Conservation (phyloP, 2,113 vertebrate genomes). For the Eulemur macaco region DNA sequence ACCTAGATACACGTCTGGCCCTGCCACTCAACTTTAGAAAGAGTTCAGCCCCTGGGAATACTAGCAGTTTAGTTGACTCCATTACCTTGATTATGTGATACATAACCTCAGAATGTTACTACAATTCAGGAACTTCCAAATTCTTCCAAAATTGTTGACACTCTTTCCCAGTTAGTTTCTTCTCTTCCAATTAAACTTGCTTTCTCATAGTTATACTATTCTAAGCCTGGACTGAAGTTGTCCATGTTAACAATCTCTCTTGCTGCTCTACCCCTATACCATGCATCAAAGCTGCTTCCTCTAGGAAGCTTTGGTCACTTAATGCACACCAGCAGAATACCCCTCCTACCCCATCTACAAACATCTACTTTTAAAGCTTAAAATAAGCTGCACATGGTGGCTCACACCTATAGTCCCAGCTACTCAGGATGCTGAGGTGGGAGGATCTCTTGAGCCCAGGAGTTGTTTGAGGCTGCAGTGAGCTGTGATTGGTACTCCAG, state of each 20-base stretch:
- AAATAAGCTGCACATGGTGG: not conserved
- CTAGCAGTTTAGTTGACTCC: not conserved
- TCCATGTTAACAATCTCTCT: not conserved
- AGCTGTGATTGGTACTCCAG: no score
- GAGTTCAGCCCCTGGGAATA: not conserved
- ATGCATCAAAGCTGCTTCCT: not conserved
- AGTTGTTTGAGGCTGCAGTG: no score
- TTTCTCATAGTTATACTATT: conserved; percentile 30
- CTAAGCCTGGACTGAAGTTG: not conserved
- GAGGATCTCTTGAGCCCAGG: no score
- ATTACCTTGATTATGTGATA: not conserved
- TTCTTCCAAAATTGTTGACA: not conserved
- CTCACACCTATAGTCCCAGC: no score
- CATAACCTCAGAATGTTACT: conserved; percentile 15
- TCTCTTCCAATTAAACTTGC: not conserved
- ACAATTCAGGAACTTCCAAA: conserved; percentile 20
- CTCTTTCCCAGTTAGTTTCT: not conserved
- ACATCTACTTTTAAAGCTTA: not conserved
- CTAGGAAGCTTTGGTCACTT: not conserved
- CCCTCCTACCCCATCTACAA: not conserved
- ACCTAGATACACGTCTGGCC: not conserved
- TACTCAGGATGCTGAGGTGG: no score
- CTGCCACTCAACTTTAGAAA: not conserved
- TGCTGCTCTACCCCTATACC: not conserved
- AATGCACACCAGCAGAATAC: not conserved